A percentile compares a stretch with the other conserved stretches of the same genome.
Conservation (phyloP, 2,113 vertebrate genomes). For the Tetrax tetrax region DNA sequence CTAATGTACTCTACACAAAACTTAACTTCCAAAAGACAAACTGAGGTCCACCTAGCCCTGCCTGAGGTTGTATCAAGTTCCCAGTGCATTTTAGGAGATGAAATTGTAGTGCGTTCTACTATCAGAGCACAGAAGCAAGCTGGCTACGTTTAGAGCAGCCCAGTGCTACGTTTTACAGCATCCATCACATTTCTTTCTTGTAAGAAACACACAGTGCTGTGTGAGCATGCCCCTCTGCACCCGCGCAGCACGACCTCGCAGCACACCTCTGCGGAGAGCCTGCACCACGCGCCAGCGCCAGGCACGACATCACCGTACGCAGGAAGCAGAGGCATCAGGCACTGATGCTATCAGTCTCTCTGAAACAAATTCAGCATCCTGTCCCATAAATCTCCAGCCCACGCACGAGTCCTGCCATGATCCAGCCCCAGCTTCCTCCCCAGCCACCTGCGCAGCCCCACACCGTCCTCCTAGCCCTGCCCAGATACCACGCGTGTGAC, state of each 20-base stretch:
- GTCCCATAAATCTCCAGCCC: not conserved
- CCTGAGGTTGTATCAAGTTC: not conserved
- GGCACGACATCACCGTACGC: rapidly evolving
- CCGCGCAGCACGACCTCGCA: too few relatives aligned
- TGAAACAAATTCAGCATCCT: not conserved
- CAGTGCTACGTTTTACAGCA: not conserved
- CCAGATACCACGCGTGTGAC: rapidly evolving
- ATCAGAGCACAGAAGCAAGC: not conserved
- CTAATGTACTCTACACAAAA: not conserved
- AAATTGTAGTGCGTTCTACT: not conserved
- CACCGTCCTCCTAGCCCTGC: not conserved
- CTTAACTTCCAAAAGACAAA: not conserved
- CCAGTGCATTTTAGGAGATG: not conserved
- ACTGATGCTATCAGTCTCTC: not conserved
- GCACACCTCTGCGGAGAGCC: not conserved
- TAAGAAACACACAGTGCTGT: not conserved
- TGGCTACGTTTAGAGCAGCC: not conserved
- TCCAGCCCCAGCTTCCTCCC: rapidly evolving
- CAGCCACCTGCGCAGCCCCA: not conserved
- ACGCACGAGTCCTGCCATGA: rapidly evolving
- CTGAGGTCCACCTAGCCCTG: not conserved
- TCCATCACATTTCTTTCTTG: not conserved
- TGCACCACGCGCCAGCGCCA: not conserved
- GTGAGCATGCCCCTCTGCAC: not conserved
- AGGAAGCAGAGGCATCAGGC: not conserved